Percentiles rank a stretch among this genome's conserved stretches.
phyloP scores from a whole-genome alignment of 2,113 vertebrate species.

The Myanophis thanlyinensis region DNA sequence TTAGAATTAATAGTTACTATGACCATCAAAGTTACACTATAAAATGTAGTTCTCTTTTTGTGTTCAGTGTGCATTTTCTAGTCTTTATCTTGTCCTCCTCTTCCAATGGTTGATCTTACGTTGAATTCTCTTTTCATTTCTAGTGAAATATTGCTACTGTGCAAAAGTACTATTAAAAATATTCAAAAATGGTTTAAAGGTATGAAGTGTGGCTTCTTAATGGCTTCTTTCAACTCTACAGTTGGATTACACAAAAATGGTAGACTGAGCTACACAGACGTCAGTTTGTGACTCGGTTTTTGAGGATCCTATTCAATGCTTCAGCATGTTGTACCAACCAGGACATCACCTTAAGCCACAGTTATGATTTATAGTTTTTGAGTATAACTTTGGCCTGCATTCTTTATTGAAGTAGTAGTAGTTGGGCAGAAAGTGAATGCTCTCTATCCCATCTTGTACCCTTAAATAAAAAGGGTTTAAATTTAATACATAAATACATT shows the following conservation, averaged over 20 bases:
- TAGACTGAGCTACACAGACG: background rate
- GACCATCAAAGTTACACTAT: background rate
- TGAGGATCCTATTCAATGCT: background rate
- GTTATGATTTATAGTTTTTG: background rate
- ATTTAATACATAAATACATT: background rate
- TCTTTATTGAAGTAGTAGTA: background rate
- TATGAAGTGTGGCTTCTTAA: background rate
- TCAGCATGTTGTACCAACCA: background rate
- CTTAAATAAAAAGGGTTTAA: background rate
- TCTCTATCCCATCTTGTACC: background rate
- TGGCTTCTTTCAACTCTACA: background rate
- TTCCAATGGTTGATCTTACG: background rate
- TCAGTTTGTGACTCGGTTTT: background rate
- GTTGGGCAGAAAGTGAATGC: background rate
- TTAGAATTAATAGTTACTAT: background rate
- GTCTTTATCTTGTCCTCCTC: background rate
- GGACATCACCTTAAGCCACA: background rate
- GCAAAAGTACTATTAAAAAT: background rate
- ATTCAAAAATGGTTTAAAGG: background rate
- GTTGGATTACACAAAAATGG: background rate
- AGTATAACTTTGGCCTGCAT: background rate
- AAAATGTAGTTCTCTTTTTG: background rate
- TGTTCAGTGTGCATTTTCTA: background rate
- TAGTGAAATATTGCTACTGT: background rate
- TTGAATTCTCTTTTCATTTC: background rate